A percentile compares a stretch with the other conserved stretches of the same genome.
Evolutionary conservation across 2,888 invertebrate genomes (phyloP).

Genomic region (Drosophila atripex): DNA sequence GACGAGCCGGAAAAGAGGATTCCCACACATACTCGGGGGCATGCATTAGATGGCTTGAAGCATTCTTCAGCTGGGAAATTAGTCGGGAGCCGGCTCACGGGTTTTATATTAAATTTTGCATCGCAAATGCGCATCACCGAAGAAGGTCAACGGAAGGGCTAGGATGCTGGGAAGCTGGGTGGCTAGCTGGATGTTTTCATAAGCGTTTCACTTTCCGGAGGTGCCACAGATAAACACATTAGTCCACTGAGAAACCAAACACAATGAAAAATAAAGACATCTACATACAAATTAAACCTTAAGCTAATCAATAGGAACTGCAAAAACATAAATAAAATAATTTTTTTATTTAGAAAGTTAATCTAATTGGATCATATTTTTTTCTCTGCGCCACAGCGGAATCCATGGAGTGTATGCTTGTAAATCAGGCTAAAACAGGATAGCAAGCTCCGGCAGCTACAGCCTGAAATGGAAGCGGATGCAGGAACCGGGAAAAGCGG

Average conservation of each 20-base stretch:
- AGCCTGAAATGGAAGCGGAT: slow-evolving; percentile 70
- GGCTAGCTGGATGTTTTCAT: slow-evolving; percentile 64
- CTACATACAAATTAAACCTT: too few relatives aligned
- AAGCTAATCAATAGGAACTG: too few relatives aligned
- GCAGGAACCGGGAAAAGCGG: slow-evolving; percentile 41
- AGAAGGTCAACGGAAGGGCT: slow-evolving; percentile 50
- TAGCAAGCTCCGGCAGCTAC: slow-evolving; percentile 63
- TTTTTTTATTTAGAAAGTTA: background rate
- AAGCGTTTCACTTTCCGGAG: slow-evolving; percentile 78
- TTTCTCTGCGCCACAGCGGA: slow-evolving; percentile 18
- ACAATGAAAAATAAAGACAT: too few relatives aligned
- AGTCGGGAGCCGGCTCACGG: slow-evolving; percentile 38
- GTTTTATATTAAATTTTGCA: slow-evolving; percentile 72
- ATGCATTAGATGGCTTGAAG: slow-evolving; percentile 70
- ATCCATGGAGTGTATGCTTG: slow-evolving; percentile 57
- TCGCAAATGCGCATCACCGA: slow-evolving; percentile 37
- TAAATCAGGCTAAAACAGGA: slow-evolving; percentile 73
- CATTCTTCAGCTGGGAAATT: slow-evolving; percentile 68
- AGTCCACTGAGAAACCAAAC: background rate
- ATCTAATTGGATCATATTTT: background rate
- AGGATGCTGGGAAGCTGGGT: background rate
- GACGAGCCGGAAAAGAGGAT: slow-evolving; percentile 21
- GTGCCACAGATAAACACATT: slow-evolving; percentile 58
- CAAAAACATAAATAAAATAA: background rate
- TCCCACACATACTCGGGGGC: slow-evolving; percentile 48